A percentile compares a stretch with the other conserved stretches of the same genome.
Evolutionary conservation across 30 jellyfish, hydroid and myxozoan genomes (phyloP).

Genomic region (Nemopilema nomurai): DNA sequence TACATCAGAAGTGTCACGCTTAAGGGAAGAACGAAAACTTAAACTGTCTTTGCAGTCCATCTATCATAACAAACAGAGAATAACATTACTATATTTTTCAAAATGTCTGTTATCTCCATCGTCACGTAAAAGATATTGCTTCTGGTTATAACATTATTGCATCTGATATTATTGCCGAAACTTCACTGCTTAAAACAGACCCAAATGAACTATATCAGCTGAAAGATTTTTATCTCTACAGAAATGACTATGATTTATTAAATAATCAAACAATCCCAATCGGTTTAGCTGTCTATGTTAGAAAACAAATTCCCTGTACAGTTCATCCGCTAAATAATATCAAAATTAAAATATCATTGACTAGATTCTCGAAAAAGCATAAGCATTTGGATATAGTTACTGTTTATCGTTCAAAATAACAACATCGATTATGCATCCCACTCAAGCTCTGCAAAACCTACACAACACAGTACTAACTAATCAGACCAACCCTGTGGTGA

Average conservation of each 20-base stretch:
- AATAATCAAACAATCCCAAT: neutral
- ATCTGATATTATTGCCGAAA: slow-evolving; percentile 32
- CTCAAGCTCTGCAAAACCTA: neutral
- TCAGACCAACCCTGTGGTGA: neutral
- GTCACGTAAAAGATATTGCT: neutral
- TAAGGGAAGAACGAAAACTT: neutral
- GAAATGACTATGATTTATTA: slow-evolving; percentile 5
- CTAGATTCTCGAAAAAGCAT: neutral
- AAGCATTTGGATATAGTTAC: neutral
- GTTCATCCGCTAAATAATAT: neutral
- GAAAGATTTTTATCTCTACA: neutral
- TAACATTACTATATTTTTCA: neutral
- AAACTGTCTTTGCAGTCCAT: neutral
- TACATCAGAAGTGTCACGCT: slow-evolving; percentile 13
- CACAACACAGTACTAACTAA: neutral
- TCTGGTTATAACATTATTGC: slow-evolving; percentile 20
- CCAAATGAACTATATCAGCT: neutral
- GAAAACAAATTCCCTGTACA: neutral
- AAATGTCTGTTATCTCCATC: slow-evolving; percentile 18
- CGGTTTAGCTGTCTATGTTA: slow-evolving; percentile 21
- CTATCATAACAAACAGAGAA: neutral
- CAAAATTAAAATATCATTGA: neutral
- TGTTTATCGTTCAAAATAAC: neutral
- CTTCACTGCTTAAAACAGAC: neutral
- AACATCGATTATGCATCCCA: neutral